phyloP scores from a whole-genome alignment of 2,888 invertebrate genomes.

The Apodemia hepburni region DNA sequence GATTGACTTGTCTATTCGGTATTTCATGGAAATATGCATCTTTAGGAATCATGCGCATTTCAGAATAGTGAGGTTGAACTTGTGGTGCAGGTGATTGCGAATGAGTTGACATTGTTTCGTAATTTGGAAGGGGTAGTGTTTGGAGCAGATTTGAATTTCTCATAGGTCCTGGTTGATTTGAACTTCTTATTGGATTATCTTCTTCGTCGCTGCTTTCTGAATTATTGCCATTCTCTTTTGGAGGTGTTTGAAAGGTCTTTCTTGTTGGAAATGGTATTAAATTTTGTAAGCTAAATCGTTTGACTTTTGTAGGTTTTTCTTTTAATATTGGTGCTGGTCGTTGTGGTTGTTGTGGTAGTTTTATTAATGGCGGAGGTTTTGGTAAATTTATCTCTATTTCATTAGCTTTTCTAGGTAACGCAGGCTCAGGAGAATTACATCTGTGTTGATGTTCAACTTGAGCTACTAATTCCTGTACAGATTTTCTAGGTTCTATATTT shows the following conservation, averaged over 20 bases:
- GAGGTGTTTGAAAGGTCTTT: slow-evolving; percentile 68
- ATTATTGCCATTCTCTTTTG: slow-evolving; percentile 70
- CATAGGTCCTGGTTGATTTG: slow-evolving; percentile 76
- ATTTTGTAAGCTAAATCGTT: slow-evolving; percentile 74
- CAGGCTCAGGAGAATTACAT: slow-evolving; percentile 58
- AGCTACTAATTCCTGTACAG: slow-evolving; percentile 83
- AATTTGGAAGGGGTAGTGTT: slow-evolving; percentile 77
- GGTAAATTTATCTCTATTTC: slow-evolving; percentile 52
- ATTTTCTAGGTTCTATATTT: slow-evolving; percentile 63
- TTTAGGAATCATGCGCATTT: slow-evolving; percentile 73
- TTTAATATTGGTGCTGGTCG: slow-evolving; percentile 69
- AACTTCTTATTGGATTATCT: slow-evolving; percentile 66
- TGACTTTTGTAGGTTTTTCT: slow-evolving; percentile 70
- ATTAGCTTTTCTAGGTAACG: slow-evolving; percentile 49
- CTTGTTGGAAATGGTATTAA: slow-evolving; percentile 75
- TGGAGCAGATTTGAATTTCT: slow-evolving; percentile 74
- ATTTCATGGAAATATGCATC: slow-evolving; percentile 82
- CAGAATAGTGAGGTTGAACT: slow-evolving; percentile 40
- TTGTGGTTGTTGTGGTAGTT: slow-evolving; percentile 70
- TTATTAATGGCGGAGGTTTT: slow-evolving; percentile 46
- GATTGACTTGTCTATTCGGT: slow-evolving; percentile 63
- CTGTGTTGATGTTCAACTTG: slow-evolving; percentile 78
- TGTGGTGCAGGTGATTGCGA: slow-evolving; percentile 63
- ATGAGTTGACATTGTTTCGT: slow-evolving; percentile 74
- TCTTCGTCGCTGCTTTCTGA: slow-evolving; percentile 82